Evolutionary conservation across 2,797 vertebrate genomes (phyloP).

Genomic region (Microchirus variegatus): DNA sequence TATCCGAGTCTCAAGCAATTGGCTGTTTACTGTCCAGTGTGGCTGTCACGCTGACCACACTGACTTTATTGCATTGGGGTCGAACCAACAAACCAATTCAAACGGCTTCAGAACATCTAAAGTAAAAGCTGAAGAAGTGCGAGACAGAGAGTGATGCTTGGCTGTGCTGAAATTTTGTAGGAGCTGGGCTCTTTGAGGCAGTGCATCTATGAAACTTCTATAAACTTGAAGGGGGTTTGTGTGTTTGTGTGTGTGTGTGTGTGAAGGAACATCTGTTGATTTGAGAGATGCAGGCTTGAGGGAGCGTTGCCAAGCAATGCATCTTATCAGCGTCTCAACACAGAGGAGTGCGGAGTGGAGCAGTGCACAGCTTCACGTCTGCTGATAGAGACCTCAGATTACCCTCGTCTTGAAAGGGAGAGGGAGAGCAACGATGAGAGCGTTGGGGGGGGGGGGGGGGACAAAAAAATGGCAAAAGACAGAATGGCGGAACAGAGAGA

Average conservation of each 20-base stretch:
- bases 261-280: constrained; percentile 75
- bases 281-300: constrained; percentile 69
- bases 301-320: constrained; percentile 70
- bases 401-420: constrained; percentile 45
- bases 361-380: constrained; percentile 55
- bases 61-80: constrained; percentile 33
- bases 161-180: constrained; percentile 44
- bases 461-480: neutral
- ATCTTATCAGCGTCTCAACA: constrained; percentile 72
- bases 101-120: constrained; percentile 53
- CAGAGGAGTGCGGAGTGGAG: constrained; percentile 58
- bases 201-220: constrained; percentile 62
- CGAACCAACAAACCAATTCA: constrained; percentile 53
- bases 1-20: constrained; percentile 40
- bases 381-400: constrained; percentile 73
- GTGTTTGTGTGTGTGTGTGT: constrained; percentile 37
- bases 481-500: neutral
- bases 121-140: constrained; percentile 50
- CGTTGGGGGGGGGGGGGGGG: constrained; percentile 23
- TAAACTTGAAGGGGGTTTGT: constrained; percentile 57
- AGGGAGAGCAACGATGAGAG: constrained; percentile 9
- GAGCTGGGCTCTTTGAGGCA: constrained; percentile 57
- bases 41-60: constrained; percentile 20
- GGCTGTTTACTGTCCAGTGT: constrained; percentile 27
- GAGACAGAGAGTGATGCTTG: constrained; percentile 44